Base-by-base conservation (phyloP, 2,113 vertebrate genomes). In the Planiliza haematocheilus region DNA sequence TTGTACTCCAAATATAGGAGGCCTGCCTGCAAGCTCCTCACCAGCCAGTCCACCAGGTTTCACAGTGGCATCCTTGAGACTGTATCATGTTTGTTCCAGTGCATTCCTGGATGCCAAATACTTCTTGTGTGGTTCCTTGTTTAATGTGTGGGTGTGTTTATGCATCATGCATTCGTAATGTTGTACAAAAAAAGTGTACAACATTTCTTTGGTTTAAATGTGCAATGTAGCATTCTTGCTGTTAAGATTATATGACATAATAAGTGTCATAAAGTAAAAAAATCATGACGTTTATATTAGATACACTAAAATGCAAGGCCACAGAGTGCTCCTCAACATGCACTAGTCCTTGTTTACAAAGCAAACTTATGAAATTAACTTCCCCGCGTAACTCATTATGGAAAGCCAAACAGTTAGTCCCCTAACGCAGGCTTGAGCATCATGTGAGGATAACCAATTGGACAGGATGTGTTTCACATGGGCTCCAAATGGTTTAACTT, bases 1-100 rank as follows among this genome's bases (percentile, higher is more conserved):
- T 24, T 63, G 36, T 41, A 67, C 43, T 50, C 60, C 69, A 69
- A 81, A 86, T 74, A 77, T 78, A 83, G 45, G 57, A 71, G 66
- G 45, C 49, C 43, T 42, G 12, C 24, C 41, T 57, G 41, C 16
- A 9, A 38, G 42, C 71, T 55, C 50, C 37, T 52, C 45, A 57
- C 37, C 52, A 21, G 50, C 46, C 64, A 10, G 16, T 24, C 30
- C 39, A 1, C n/a, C 52, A 45, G 82, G 75, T 52, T 77, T 66
- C 49, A 52, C 10, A 43, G 77, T 77, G 72, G 64, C 77, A 60
- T 51, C 59, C 17, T 37, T 50, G 39, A 66, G 64, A 65, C 39
- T 50, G 56, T 43, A 51, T 64, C 49, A 50, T 64, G 78, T 84
- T 82, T 79, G 74, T 76, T 73, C 63, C 68, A 34, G 20, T 39